Evolutionary conservation across 1,140 invertebrate genomes (phyloP).

Genomic region (Steinernema khuongi): DNA sequence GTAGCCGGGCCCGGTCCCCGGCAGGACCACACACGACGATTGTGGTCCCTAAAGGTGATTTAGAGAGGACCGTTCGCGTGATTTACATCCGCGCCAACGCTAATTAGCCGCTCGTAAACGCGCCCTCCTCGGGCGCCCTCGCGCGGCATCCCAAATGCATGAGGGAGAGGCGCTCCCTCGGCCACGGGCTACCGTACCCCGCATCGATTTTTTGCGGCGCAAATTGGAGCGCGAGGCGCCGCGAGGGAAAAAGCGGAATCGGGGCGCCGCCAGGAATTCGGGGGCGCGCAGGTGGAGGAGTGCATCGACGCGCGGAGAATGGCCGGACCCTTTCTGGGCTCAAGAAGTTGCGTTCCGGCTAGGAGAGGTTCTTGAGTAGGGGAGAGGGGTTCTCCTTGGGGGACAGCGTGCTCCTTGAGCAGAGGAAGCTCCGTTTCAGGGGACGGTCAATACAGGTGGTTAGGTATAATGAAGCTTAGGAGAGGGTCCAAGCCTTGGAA

Average conservation of each 20-base stretch:
- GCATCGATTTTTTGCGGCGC: constrained; percentile 9
- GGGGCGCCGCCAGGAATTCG: no score
- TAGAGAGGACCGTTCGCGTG: neutral
- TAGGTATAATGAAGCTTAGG: no score
- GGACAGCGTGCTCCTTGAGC: no score
- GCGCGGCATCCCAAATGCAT: constrained; percentile 6
- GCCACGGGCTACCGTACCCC: neutral
- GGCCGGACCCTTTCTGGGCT: no score
- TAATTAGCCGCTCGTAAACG: constrained; percentile 11
- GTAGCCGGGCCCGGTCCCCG: neutral
- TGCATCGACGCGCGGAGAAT: neutral
- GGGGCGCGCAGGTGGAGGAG: constrained; percentile 9
- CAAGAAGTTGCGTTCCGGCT: no score
- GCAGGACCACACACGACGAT: neutral
- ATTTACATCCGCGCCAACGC: neutral
- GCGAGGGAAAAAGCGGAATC: neutral
- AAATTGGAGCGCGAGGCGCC: neutral
- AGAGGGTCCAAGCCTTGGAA: no score
- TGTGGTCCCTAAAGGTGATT: constrained; percentile 7
- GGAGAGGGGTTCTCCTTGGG: no score
- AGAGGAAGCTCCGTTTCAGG: no score
- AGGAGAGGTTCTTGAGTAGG: no score
- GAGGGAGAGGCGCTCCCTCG: neutral
- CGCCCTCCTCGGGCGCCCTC: neutral
- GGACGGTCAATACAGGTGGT: no score